Evolutionary conservation across 2,113 vertebrate species (phyloP).

Genomic region (Rhegmatorhina hoffmannsi): DNA sequence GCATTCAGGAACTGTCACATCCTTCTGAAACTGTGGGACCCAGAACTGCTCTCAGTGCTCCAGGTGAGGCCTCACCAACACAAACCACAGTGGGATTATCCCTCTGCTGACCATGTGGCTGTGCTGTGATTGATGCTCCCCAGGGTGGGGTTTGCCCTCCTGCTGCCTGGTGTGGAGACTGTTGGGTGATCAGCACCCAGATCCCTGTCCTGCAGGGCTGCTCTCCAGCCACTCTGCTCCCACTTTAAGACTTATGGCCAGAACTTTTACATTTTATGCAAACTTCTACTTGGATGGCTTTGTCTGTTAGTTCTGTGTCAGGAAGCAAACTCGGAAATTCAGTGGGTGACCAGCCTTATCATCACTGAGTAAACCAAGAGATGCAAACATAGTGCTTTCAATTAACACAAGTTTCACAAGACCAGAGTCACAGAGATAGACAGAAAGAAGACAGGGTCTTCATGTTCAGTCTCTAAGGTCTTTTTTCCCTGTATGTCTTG

Average conservation of each 20-base stretch:
- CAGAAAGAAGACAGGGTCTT: not conserved
- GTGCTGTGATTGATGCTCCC: not conserved
- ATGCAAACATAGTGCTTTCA: not conserved
- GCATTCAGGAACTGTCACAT: not conserved
- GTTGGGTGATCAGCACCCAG: not conserved
- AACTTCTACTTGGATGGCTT: not conserved
- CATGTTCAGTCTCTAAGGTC: not conserved
- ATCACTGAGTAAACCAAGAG: not conserved
- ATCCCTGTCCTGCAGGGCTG: not conserved
- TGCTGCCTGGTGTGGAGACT: not conserved
- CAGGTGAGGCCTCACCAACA: not conserved
- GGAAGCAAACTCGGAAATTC: not conserved
- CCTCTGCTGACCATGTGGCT: not conserved
- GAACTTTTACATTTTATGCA: not conserved
- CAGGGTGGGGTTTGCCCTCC: not conserved
- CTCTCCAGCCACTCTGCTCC: not conserved
- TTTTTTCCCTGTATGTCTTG: not conserved
- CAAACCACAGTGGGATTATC: not conserved
- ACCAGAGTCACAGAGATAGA: not conserved
- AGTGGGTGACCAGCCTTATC: not conserved
- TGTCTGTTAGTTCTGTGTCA: not conserved
- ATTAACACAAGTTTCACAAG: not conserved
- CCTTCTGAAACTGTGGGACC: not conserved
- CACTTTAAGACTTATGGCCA: not conserved
- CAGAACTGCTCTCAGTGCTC: not conserved